These are phyloP conservation scores for Clamator glandarius DNA, from an alignment of 2,797 vertebrate species.

Conservation along the genomic window DNA sequence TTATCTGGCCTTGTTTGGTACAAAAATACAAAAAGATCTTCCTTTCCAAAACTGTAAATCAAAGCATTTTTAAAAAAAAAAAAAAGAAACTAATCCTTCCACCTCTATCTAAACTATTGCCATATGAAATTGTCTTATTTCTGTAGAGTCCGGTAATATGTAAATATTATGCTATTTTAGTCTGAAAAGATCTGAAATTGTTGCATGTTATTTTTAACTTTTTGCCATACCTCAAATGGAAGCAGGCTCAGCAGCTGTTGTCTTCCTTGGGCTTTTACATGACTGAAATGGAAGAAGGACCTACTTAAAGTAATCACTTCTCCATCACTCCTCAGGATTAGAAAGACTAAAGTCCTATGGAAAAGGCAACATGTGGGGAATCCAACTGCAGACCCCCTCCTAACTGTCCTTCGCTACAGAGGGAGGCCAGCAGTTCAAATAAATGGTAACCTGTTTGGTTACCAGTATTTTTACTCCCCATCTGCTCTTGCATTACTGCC, in stretches of 20 bases:
- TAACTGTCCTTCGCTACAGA: not conserved
- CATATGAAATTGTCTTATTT: not conserved
- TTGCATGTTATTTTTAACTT: not conserved
- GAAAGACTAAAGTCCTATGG: not conserved
- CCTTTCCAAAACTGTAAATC: not conserved
- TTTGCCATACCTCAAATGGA: not conserved
- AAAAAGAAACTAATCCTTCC: not conserved
- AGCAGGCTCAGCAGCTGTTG: not conserved
- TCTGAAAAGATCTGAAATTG: not conserved
- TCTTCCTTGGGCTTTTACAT: not conserved
- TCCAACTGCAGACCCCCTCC: not conserved
- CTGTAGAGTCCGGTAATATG: fast-evolving
- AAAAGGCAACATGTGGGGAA: not conserved
- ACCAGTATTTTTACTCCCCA: not conserved
- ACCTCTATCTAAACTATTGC: not conserved
- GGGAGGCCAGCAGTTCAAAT: not conserved
- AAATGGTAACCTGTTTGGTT: not conserved
- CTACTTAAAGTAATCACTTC: not conserved
- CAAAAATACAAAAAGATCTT: not conserved
- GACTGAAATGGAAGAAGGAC: not conserved
- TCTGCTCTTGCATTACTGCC: not conserved
- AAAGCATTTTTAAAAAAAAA: not conserved
- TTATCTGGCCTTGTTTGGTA: not conserved
- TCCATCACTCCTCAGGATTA: not conserved
- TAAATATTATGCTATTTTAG: not conserved